These are phyloP conservation scores for Panorpa germanica DNA, from an alignment of 2,888 invertebrate species.

Conservation along the genomic window DNA sequence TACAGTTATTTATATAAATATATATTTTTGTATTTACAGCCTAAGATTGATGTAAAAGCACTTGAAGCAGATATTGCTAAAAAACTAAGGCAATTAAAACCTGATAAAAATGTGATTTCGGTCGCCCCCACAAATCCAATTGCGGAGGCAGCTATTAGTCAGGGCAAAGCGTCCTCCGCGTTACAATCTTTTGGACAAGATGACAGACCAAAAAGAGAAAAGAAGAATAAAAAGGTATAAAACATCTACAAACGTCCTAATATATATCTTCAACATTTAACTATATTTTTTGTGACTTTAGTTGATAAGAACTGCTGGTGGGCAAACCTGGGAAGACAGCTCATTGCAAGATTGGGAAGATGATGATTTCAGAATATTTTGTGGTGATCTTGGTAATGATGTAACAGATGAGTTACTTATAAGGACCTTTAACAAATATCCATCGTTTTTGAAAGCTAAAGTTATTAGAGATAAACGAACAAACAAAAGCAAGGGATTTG, in stretches of 20 bases:
- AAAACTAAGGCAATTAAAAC: constrained; percentile 39
- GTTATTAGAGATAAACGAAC: constrained; percentile 92
- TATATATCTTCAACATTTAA: no score
- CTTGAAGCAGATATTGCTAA: constrained; percentile 35
- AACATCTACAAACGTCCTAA: no score
- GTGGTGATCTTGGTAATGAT: constrained; percentile 98
- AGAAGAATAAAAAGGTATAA: constrained; percentile 16
- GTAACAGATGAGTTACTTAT: constrained; percentile 96
- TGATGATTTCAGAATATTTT: constrained; percentile 96
- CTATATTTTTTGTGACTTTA: constrained; percentile 18
- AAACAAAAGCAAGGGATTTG: constrained; percentile 97
- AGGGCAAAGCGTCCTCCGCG: constrained; percentile 36
- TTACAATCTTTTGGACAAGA: constrained; percentile 34
- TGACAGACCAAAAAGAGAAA: constrained; percentile 24
- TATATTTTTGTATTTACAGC: background rate
- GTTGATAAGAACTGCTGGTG: constrained; percentile 81
- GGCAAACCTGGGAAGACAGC: constrained; percentile 90
- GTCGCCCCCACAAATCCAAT: constrained; percentile 37
- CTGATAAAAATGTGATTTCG: constrained; percentile 43
- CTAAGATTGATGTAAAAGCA: constrained; percentile 28
- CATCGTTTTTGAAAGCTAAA: constrained; percentile 85
- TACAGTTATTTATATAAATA: constrained; percentile 16
- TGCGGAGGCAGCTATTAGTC: constrained; percentile 42
- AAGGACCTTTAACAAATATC: constrained; percentile 85
- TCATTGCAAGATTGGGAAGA: constrained; percentile 93